Evolutionary conservation across 2,797 vertebrate genomes (phyloP).

Genomic region (Syngnathus rostellatus): DNA sequence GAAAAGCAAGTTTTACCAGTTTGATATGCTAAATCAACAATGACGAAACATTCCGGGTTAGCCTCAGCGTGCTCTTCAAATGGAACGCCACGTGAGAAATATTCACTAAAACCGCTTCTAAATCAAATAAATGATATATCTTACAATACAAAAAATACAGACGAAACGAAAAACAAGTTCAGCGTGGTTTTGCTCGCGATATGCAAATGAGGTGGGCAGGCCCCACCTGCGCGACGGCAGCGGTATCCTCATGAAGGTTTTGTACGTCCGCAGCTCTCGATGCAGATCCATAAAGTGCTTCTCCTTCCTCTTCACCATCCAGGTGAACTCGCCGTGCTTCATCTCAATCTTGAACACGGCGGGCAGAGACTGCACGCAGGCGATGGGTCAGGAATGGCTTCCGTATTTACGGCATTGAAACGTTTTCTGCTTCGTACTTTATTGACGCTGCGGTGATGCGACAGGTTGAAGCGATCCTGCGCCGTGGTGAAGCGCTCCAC

Average conservation of each 20-base stretch:
- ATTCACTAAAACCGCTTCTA: too few relatives aligned
- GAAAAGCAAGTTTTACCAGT: background rate
- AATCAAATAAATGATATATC: too few relatives aligned
- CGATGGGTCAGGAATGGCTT: background rate
- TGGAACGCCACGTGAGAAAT: background rate
- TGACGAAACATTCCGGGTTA: background rate
- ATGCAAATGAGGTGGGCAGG: constrained; percentile 3
- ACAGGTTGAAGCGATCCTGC: constrained; percentile 59
- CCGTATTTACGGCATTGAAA: background rate
- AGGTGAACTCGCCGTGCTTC: constrained; percentile 89
- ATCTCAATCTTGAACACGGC: constrained; percentile 87
- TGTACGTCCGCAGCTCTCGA: constrained; percentile 90
- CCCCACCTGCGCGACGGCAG: constrained; percentile 83
- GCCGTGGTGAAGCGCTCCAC: constrained; percentile 82
- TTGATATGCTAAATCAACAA: background rate
- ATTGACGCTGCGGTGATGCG: constrained; percentile 61
- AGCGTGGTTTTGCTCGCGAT: background rate
- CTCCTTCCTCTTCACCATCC: constrained; percentile 92
- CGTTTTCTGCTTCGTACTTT: constrained; percentile 40
- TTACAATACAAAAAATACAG: background rate
- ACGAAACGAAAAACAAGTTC: background rate
- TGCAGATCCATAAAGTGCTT: constrained; percentile 95
- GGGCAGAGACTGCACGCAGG: constrained; percentile 47
- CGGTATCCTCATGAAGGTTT: constrained; percentile 90
- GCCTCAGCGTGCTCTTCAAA: background rate